phyloP scores from a whole-genome alignment of 2,113 vertebrate genomes.

The Clupea harengus region DNA sequence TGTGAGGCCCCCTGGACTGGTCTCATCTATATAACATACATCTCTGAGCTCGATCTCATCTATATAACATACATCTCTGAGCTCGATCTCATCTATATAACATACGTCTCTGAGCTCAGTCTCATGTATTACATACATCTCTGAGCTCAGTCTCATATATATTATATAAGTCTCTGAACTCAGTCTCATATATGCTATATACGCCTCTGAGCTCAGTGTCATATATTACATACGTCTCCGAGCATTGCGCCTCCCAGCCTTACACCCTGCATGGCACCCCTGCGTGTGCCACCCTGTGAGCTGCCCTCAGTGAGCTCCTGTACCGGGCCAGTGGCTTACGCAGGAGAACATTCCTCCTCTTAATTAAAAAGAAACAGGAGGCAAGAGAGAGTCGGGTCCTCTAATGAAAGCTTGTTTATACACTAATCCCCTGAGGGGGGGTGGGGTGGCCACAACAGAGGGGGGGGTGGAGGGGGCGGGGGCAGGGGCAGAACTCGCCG shows the following conservation, averaged over 20 bases:
- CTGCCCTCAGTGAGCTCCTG: background rate
- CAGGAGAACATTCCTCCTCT: conserved; percentile 47
- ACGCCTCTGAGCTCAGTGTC: background rate
- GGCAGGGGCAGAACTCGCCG: conserved; percentile 26
- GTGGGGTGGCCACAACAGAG: too few relatives aligned
- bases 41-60: too few relatives aligned
- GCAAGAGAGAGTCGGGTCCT: conserved; percentile 42
- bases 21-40: too few relatives aligned
- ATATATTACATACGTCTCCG: background rate
- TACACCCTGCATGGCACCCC: too few relatives aligned
- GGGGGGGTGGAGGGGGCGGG: background rate
- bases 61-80: too few relatives aligned
- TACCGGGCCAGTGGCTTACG: background rate
- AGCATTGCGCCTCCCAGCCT: too few relatives aligned
- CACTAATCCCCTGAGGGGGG: conserved; percentile 44
- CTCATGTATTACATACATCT: too few relatives aligned
- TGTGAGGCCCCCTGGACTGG: too few relatives aligned
- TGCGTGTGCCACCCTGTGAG: background rate
- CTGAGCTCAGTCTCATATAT: too few relatives aligned
- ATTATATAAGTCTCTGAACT: too few relatives aligned
- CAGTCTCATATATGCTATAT: background rate
- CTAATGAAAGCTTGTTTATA: conserved; percentile 61
- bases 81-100: too few relatives aligned
- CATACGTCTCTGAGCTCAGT: too few relatives aligned
- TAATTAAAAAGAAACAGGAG: conserved; percentile 54